Conservation (phyloP, 2,797 vertebrate species). For the Protosalanx chinensis region DNA sequence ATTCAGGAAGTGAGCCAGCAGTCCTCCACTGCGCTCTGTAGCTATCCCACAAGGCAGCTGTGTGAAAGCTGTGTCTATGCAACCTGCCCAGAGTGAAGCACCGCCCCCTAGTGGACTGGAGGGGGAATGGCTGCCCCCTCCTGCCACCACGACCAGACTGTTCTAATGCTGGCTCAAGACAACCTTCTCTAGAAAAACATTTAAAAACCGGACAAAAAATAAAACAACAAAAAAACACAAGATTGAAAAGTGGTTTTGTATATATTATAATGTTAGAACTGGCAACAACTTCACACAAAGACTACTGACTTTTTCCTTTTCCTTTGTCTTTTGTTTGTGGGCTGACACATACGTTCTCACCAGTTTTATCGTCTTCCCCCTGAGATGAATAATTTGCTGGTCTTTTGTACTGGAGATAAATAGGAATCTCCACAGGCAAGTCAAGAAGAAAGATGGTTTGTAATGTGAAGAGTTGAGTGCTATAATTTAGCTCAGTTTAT, state of each 20-base stretch:
- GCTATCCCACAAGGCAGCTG: conserved; percentile 96
- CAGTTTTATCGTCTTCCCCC: conserved; percentile 65
- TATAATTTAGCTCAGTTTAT: conserved; percentile 67
- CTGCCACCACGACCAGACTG: conserved; percentile 76
- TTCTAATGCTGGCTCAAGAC: conserved; percentile 84
- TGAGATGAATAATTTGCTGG: conserved; percentile 77
- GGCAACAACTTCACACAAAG: conserved; percentile 85
- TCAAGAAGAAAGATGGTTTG: conserved; percentile 67
- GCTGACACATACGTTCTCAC: conserved; percentile 72
- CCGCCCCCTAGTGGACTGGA: conserved; percentile 80
- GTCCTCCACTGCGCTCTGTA: conserved; percentile 93
- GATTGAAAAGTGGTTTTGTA: conserved; percentile 82
- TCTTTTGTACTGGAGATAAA: conserved; percentile 85
- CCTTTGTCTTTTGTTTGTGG: conserved; percentile 82
- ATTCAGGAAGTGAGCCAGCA: conserved; percentile 96
- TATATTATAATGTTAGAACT: conserved; percentile 91
- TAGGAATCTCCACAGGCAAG: conserved; percentile 79
- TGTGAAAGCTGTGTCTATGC: conserved; percentile 99
- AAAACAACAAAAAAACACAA: conserved; percentile 32
- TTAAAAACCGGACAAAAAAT: conserved; percentile 66
- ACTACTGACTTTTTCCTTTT: conserved; percentile 90
- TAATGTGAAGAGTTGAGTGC: conserved; percentile 87
- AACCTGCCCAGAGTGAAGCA: conserved; percentile 89
- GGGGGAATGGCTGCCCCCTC: conserved; percentile 71
- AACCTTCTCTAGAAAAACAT: conserved; percentile 74